phyloP scores from a whole-genome alignment of 2,113 vertebrate species.

The Talpa occidentalis region DNA sequence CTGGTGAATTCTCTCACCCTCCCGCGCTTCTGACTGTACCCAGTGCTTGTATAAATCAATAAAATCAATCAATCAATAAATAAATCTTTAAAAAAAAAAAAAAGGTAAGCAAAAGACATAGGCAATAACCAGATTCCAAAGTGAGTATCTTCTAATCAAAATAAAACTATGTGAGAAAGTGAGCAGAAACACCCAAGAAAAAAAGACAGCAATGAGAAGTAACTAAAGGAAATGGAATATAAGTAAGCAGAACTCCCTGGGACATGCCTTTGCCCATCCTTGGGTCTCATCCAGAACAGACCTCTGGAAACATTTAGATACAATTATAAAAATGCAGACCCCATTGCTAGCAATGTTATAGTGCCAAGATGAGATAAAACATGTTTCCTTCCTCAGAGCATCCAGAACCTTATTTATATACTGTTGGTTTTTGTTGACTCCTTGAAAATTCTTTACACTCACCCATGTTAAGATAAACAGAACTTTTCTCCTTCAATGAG shows the following conservation, averaged over 20 bases:
- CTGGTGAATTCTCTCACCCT: no score
- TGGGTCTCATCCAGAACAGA: neutral
- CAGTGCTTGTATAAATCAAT: no score
- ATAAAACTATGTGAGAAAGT: slow-evolving; percentile 9
- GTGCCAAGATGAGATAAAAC: neutral
- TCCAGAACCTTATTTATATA: neutral
- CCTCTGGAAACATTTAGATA: neutral
- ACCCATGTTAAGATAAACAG: slow-evolving; percentile 23
- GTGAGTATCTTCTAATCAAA: slow-evolving; percentile 30
- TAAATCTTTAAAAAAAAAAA: no score
- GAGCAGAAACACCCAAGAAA: neutral
- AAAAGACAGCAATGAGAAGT: neutral
- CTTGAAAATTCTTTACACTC: slow-evolving; percentile 44
- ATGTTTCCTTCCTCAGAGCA: neutral
- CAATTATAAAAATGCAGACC: neutral
- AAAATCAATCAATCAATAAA: no score
- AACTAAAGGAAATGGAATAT: neutral
- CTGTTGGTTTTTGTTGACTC: neutral
- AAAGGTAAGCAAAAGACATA: slow-evolving; percentile 23
- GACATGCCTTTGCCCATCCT: neutral
- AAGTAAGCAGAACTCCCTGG: neutral
- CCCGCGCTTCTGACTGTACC: no score
- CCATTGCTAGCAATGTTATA: neutral
- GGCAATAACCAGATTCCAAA: slow-evolving; percentile 7
- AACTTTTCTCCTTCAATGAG: slow-evolving; percentile 39